Percentiles rank a stretch among this genome's conserved stretches.
These are phyloP conservation scores for Copidosoma aretas DNA, from an alignment of 2,888 invertebrate species.

Conservation along the genomic window DNA sequence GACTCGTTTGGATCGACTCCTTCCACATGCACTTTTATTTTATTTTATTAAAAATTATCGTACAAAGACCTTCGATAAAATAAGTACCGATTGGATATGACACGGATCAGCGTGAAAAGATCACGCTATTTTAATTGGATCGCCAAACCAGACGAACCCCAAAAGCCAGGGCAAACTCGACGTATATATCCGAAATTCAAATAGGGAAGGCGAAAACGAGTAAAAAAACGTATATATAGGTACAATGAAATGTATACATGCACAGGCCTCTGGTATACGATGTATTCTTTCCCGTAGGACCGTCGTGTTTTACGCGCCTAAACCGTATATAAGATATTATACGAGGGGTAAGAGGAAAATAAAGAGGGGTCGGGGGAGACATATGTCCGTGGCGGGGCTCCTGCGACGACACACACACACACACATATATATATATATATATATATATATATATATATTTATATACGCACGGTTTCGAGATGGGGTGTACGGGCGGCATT, in stretches of 20 bases:
- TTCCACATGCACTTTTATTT: too few relatives aligned
- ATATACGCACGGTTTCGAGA: too few relatives aligned
- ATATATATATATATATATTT: not conserved
- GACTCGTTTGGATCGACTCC: too few relatives aligned
- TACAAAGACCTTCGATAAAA: too few relatives aligned
- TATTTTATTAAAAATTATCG: too few relatives aligned
- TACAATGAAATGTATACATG: too few relatives aligned
- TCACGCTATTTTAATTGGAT: too few relatives aligned
- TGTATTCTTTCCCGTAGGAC: not conserved
- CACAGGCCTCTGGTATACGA: not conserved
- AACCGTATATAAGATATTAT: slow-evolving; percentile 2
- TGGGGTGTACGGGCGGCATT: not conserved
- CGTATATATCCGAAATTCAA: not conserved
- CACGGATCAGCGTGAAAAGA: too few relatives aligned
- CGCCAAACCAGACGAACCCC: not conserved
- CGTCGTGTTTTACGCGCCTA: slow-evolving; percentile 4
- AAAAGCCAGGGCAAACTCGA: not conserved
- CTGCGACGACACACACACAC: slow-evolving; percentile 1
- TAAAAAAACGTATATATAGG: not conserved
- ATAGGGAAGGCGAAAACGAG: not conserved
- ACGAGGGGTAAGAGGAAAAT: not conserved
- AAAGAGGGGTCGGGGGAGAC: not conserved
- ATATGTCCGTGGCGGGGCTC: slow-evolving; percentile 1
- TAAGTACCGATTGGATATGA: too few relatives aligned
- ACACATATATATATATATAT: not conserved